Conservation (phyloP, 2,888 invertebrate genomes). For the Cynaeus angustus region DNA sequence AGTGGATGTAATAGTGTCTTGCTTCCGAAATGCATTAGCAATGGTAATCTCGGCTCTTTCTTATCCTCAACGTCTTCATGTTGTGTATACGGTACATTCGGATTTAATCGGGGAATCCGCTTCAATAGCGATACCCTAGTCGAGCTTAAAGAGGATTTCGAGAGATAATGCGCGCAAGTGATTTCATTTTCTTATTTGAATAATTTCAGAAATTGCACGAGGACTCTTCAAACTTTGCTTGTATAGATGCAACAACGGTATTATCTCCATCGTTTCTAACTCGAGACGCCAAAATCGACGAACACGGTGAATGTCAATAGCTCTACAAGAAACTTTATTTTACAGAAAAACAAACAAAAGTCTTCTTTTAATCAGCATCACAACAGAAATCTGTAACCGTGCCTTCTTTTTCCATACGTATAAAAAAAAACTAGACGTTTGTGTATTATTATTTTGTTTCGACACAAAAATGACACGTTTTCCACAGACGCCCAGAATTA, state of each 20-base stretch:
- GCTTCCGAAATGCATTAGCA: slow-evolving; percentile 56
- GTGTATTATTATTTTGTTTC: too few species aligned
- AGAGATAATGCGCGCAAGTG: slow-evolving; percentile 16
- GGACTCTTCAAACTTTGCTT: slow-evolving; percentile 7
- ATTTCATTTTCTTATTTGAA: slow-evolving; percentile 25
- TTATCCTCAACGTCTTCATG: slow-evolving; percentile 36
- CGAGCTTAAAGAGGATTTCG: slow-evolving; percentile 1
- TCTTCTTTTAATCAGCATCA: neutral
- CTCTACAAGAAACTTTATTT: neutral
- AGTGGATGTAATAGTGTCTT: slow-evolving; percentile 56
- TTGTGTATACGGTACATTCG: slow-evolving; percentile 3
- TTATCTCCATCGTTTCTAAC: neutral
- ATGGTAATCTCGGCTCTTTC: slow-evolving; percentile 53
- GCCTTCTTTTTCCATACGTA: too few species aligned
- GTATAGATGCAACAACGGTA: slow-evolving; percentile 2
- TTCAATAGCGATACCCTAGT: slow-evolving; percentile 1
- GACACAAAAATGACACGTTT: too few species aligned
- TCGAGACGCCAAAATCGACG: slow-evolving; percentile 2
- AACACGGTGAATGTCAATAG: neutral
- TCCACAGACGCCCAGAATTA: too few species aligned
- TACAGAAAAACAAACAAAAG: neutral
- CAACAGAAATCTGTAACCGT: too few species aligned
- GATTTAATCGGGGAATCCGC: slow-evolving; percentile 8
- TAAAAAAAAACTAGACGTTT: too few species aligned
- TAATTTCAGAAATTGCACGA: slow-evolving; percentile 10